A percentile compares a stretch with the other conserved stretches of the same genome.
Conservation (phyloP, 2,113 vertebrate genomes). For the Gymnarchus niloticus region DNA sequence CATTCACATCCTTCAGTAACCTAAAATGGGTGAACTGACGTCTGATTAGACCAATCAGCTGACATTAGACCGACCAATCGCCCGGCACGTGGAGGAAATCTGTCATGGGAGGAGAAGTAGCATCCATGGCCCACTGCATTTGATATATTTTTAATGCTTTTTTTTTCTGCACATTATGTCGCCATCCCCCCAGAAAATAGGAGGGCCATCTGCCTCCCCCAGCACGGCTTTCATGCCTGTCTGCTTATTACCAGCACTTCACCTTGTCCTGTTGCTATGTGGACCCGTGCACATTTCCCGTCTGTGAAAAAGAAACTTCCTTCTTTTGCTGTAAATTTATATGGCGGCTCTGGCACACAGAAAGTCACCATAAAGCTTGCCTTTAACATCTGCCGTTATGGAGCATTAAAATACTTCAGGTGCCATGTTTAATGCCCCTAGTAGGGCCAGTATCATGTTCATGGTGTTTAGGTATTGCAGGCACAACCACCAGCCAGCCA, state of each 20-base stretch:
- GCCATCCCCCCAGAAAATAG: slow-evolving; percentile 23
- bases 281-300: too few relatives aligned
- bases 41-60: not conserved
- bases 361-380: not conserved
- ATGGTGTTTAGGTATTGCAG: not conserved
- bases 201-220: slow-evolving; percentile 32
- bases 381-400: not conserved
- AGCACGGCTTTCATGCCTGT: slow-evolving; percentile 21
- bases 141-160: not conserved
- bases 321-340: too few relatives aligned
- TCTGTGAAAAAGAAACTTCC: too few relatives aligned
- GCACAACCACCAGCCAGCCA: not conserved
- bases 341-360: not conserved
- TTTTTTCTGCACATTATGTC: not conserved
- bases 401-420: not conserved
- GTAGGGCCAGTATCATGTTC: not conserved
- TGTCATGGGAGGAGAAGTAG: slow-evolving; percentile 27
- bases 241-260: not conserved
- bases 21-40: not conserved
- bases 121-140: not conserved
- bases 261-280: not conserved
- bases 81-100: too few relatives aligned
- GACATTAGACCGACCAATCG: too few relatives aligned
- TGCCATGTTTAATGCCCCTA: not conserved
- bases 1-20: not conserved